Evolutionary conservation across 2,888 invertebrate species (phyloP).

Genomic region (Dicranocentrus wangi): DNA sequence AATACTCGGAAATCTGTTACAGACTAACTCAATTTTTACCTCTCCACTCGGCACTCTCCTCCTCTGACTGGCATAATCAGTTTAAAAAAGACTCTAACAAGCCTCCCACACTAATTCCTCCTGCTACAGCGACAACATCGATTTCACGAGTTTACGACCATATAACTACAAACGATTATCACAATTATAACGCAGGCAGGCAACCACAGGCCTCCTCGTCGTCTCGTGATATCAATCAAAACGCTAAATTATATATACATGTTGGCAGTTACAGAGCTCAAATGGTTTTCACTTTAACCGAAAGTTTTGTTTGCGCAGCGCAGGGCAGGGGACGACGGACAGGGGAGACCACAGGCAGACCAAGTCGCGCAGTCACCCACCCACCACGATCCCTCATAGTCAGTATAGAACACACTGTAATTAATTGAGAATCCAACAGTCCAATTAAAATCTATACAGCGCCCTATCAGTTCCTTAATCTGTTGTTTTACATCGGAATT

Average conservation of each 20-base stretch:
- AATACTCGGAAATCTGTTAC: no score
- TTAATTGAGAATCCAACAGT: conserved; percentile 54
- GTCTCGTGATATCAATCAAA: conserved; percentile 39
- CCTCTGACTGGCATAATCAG: no score
- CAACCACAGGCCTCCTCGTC: conserved; percentile 17
- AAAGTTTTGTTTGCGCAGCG: conserved; percentile 42
- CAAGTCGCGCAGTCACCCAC: no score
- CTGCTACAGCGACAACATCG: conserved; percentile 18
- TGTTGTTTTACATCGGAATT: conserved; percentile 26
- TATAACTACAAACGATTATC: not conserved
- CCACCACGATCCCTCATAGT: conserved; percentile 33
- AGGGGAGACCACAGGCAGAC: no score
- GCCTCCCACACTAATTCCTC: no score
- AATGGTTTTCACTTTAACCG: conserved; percentile 58
- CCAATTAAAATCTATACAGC: conserved; percentile 44
- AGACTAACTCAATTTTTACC: no score
- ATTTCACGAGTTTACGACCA: conserved; percentile 26
- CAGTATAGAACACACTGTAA: conserved; percentile 15
- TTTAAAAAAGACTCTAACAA: not conserved
- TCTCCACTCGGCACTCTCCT: no score
- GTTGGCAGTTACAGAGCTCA: conserved; percentile 7
- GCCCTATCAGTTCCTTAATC: conserved; percentile 36
- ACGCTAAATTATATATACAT: conserved; percentile 22
- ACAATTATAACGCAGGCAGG: conserved; percentile 5
- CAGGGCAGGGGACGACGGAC: no score